phyloP scores from a whole-genome alignment of 37 sponge, comb jelly and placozoan genomes.

The Theonella swinhoei region DNA sequence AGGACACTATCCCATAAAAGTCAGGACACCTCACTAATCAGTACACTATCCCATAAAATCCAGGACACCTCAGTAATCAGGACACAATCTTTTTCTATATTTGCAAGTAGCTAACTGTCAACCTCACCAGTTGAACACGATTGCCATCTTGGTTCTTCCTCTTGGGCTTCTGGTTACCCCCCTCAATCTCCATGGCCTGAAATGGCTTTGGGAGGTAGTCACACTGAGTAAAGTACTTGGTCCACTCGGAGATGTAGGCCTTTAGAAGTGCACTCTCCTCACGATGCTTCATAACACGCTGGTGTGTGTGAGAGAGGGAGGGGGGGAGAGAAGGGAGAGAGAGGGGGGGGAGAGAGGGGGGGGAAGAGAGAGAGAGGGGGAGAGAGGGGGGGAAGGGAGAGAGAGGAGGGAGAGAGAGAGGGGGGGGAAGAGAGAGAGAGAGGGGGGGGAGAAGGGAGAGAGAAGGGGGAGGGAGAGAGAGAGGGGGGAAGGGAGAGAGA shows the following conservation, averaged over 20 bases:
- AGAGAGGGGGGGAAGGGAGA: constrained; percentile 18
- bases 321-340: not conserved
- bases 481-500: not conserved
- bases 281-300: constrained; percentile 70
- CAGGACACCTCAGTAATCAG: no score
- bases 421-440: not conserved
- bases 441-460: not conserved
- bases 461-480: not conserved
- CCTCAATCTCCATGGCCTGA: constrained; percentile 80
- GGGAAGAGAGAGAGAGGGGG: not conserved
- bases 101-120: no score
- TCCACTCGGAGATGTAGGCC: constrained; percentile 91
- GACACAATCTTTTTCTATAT: no score
- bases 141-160: constrained; percentile 78
- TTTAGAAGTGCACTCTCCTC: constrained; percentile 84
- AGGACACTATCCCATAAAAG: no score
- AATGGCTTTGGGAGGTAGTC: constrained; percentile 88
- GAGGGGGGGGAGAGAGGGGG: not conserved
- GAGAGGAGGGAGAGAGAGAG: not conserved
- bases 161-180: constrained; percentile 40
- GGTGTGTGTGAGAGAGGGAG: no score
- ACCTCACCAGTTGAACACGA: constrained; percentile 75
- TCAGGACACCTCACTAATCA: no score
- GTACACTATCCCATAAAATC: no score
- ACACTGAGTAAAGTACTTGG: constrained; percentile 88